Percentiles rank a stretch among this genome's conserved stretches.
Conservation (phyloP, 1,140 invertebrate species). For the Drosophila auraria region DNA sequence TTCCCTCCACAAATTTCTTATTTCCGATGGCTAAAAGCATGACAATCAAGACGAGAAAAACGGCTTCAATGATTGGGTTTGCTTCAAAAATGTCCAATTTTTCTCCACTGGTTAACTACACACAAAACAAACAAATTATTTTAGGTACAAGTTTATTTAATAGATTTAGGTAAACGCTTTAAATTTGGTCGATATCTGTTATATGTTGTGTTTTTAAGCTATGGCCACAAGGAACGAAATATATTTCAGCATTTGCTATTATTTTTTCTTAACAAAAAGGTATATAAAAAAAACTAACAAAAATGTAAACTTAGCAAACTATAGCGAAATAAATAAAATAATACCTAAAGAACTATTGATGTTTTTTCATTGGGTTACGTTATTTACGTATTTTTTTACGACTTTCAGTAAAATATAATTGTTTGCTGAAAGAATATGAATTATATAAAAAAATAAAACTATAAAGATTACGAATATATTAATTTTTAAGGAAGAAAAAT, state of each 20-base stretch:
- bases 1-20: slow-evolving; percentile 8
- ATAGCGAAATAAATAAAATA: slow-evolving; percentile 57
- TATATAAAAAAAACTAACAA: slow-evolving; percentile 14
- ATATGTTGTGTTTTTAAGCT: slow-evolving; percentile 67
- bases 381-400: too few species aligned
- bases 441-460: too few species aligned
- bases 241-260: slow-evolving; percentile 47
- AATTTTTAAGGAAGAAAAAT: too few species aligned
- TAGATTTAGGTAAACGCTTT: slow-evolving; percentile 21
- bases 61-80: slow-evolving; percentile 49
- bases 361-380: too few species aligned
- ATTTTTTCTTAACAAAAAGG: slow-evolving; percentile 55
- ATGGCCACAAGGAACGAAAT: slow-evolving; percentile 14
- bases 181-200: slow-evolving; percentile 44
- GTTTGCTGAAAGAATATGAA: too few species aligned
- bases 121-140: slow-evolving; percentile 14
- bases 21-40: slow-evolving; percentile 72
- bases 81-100: slow-evolving; percentile 19
- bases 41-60: slow-evolving; percentile 72
- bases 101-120: slow-evolving; percentile 48
- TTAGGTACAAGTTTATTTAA: slow-evolving; percentile 15
- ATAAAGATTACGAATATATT: too few species aligned
- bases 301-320: slow-evolving; percentile 61
- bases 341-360: not conserved
- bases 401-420: too few species aligned